Percentiles rank a stretch among this genome's conserved stretches.
Conservation (phyloP, 2,888 invertebrate species). For the Ormyrus labotus region DNA sequence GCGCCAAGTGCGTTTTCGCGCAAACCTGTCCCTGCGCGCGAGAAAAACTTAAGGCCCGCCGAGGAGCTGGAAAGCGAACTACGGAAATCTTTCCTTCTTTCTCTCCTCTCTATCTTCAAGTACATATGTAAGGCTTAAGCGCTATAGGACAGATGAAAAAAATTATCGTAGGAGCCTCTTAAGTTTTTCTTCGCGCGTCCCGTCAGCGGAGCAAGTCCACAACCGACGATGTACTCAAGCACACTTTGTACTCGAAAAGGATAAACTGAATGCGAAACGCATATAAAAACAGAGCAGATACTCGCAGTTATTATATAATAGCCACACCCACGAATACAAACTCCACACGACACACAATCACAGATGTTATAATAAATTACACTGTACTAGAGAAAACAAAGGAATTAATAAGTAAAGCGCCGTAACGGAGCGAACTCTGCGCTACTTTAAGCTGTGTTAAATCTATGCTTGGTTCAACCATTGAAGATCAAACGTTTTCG, state of each 20-base stretch:
- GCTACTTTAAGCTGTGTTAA: slow-evolving; percentile 27
- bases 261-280: not conserved
- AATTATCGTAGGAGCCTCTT: slow-evolving; percentile 21
- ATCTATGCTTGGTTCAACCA: slow-evolving; percentile 37
- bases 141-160: slow-evolving; percentile 20
- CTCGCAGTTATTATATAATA: not conserved
- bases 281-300: not conserved
- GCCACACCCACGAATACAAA: not conserved
- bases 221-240: slow-evolving; percentile 8
- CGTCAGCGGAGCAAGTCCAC: not conserved
- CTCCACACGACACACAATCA: slow-evolving; percentile 1
- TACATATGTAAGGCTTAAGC: slow-evolving; percentile 35
- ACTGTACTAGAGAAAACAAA: slow-evolving; percentile 21
- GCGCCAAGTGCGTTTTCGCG: slow-evolving; percentile 3
- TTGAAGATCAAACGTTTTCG: slow-evolving; percentile 37
- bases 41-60: slow-evolving; percentile 30
- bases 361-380: slow-evolving; percentile 16
- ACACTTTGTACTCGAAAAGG: slow-evolving; percentile 31
- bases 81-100: slow-evolving; percentile 12
- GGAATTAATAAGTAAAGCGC: slow-evolving; percentile 27
- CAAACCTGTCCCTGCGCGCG: slow-evolving; percentile 23
- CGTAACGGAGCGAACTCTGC: not conserved
- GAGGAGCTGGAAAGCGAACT: not conserved
- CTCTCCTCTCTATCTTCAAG: slow-evolving; percentile 24
- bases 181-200: slow-evolving; percentile 30